These are phyloP conservation scores for Thryonomys swinderianus DNA, from an alignment of 2,113 vertebrate species.

Conservation along the genomic window DNA sequence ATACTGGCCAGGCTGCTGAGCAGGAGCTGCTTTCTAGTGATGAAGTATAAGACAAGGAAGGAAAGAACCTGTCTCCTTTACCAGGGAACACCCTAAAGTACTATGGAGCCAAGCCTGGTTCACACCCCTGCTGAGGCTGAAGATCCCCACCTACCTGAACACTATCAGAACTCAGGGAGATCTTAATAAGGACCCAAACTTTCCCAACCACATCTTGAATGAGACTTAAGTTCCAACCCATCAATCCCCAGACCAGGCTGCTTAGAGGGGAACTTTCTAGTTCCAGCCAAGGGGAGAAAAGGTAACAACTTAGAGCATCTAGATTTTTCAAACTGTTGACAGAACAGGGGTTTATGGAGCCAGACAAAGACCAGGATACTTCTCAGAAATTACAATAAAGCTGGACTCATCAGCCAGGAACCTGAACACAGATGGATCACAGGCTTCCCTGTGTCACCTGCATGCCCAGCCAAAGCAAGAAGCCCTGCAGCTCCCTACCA, in stretches of 20 bases:
- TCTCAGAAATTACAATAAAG: constrained; percentile 29
- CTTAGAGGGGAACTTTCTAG: background rate
- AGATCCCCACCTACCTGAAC: background rate
- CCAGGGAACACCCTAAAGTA: background rate
- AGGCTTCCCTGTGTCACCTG: background rate
- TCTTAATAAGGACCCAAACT: constrained; percentile 30
- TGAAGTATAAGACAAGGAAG: background rate
- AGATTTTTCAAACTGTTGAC: constrained; percentile 77
- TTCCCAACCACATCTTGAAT: background rate
- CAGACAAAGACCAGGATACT: constrained; percentile 77
- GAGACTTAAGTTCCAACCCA: background rate
- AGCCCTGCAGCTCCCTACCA: background rate
- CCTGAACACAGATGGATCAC: background rate
- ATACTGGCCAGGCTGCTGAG: background rate
- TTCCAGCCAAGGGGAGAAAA: constrained; percentile 64
- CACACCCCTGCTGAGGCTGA: background rate
- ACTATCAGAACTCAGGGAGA: background rate
- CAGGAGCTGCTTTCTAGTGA: background rate
- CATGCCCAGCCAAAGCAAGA: background rate
- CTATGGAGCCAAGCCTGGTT: constrained; percentile 1
- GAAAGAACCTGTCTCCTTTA: background rate
- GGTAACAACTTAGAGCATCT: constrained; percentile 76
- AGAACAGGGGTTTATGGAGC: background rate
- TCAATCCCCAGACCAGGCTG: background rate
- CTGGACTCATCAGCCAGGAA: constrained; percentile 36